Base-by-base conservation (phyloP, 2,113 vertebrate species). In the Nannospalax galili region DNA sequence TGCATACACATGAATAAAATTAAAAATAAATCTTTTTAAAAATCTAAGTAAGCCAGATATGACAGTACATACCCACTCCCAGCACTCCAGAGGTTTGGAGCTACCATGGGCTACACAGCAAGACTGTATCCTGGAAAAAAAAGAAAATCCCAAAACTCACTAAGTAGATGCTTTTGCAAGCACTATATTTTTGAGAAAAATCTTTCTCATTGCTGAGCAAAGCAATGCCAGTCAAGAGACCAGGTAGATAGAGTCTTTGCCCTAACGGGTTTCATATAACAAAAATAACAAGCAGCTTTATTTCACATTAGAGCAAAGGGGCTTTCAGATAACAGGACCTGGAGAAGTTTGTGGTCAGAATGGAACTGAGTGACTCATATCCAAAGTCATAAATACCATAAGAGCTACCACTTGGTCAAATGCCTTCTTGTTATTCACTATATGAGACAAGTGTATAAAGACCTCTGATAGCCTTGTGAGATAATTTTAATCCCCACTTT, bases 171-270 rank as follows among this genome's bases (percentile, higher is more conserved):
- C n/a, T 28, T 93, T 77, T 60, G 4, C 17, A 30, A 77, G 88
- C 17, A 90, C 19, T 77, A 8, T 65, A 65, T 78, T 93, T 67
- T 82, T 52, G 6, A 81, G 24, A 40, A 32, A 5, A 35, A 4
- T 85, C 16, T 67, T 28, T 24, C 48, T 93, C 30, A 67, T 42
- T 85, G 42, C 35, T 70, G 45, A 12, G 58, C 35, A 67, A 95
- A 97, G 22, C 35, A 62, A 56, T 15, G 30, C 82, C 28, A 32
- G 40, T 87, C 87, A 92, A 52, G 56, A 93, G 95, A 67, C 42
- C 7, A 88, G 58, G 35, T 37, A 45, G 32, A 69, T 12, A n/a
- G 10, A 65, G 35, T 84, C 52, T 35, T 11, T 92, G 17, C 42
- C 58, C 56, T 62, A 52, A 58, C 17, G 28, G 2, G 70, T 37